These are phyloP conservation scores for Electrona antarctica DNA, from an alignment of 2,113 vertebrate species.

Conservation along the genomic window DNA sequence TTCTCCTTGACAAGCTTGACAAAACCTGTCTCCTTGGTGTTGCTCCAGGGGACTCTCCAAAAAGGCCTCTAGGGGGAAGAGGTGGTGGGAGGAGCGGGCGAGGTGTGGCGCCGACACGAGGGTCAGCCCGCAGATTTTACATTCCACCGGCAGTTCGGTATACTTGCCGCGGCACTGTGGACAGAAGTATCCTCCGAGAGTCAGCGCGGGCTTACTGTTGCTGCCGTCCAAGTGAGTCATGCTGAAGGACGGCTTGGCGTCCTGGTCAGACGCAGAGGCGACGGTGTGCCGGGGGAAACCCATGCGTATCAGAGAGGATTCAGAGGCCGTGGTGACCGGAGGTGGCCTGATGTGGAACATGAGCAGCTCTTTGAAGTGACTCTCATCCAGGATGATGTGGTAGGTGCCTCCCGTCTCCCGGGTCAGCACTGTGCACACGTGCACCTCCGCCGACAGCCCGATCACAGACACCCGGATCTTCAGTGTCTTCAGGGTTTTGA, in stretches of 20 bases:
- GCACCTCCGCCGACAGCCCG: constrained; percentile 93
- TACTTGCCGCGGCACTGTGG: constrained; percentile 96
- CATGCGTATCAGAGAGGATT: constrained; percentile 98
- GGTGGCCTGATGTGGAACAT: constrained; percentile 92
- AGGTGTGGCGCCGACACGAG: constrained; percentile 96
- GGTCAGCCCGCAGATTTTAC: constrained; percentile 96
- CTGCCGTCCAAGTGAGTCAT: constrained; percentile 92
- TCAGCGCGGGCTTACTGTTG: constrained; percentile 79
- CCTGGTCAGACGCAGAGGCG: constrained; percentile 85
- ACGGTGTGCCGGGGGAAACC: constrained; percentile 94
- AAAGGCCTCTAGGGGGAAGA: constrained; percentile 94
- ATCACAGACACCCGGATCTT: constrained; percentile 96
- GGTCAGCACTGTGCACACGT: constrained; percentile 92
- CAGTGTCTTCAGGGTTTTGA: constrained; percentile 89
- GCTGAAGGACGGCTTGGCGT: constrained; percentile 95
- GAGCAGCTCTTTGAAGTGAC: constrained; percentile 92
- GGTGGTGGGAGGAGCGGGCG: constrained; percentile 95
- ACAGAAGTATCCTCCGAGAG: constrained; percentile 93
- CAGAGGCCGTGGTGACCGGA: constrained; percentile 88
- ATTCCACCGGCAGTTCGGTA: constrained; percentile 95
- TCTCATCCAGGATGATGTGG: constrained; percentile 95
- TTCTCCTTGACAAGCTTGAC: constrained; percentile 89
- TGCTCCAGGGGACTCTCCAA: constrained; percentile 81
- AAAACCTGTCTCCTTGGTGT: constrained; percentile 83
- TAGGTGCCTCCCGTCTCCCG: constrained; percentile 93